Conservation (phyloP, 2,888 invertebrate genomes). For the Pandemis heparana region DNA sequence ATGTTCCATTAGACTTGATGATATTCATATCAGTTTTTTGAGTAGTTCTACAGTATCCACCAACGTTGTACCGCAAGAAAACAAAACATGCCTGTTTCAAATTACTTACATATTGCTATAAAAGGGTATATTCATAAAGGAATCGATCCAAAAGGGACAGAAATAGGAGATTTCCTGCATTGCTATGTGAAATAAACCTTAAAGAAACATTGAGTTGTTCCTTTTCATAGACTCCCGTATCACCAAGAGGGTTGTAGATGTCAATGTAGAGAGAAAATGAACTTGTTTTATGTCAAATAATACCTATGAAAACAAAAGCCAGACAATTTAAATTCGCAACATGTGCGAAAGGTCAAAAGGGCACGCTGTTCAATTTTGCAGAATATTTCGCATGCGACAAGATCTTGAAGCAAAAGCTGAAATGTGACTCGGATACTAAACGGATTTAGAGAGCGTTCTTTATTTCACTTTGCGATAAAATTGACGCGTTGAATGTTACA, state of each 20-base stretch:
- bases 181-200: no score
- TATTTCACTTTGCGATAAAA: slow-evolving; percentile 9
- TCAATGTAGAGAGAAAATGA: neutral
- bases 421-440: slow-evolving; percentile 35
- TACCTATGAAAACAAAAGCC: neutral
- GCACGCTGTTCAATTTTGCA: slow-evolving; percentile 32
- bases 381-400: slow-evolving; percentile 33
- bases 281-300: neutral
- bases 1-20: neutral
- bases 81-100: no score
- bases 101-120: no score
- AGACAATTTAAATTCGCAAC: slow-evolving; percentile 16
- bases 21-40: no score
- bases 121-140: no score
- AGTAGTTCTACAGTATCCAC: no score
- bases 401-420: slow-evolving; percentile 12
- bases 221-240: neutral
- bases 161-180: no score
- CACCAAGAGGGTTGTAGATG: neutral
- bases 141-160: no score
- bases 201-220: no score
- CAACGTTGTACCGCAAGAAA: no score
- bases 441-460: slow-evolving; percentile 21
- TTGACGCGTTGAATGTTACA: slow-evolving; percentile 10
- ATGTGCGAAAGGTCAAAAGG: slow-evolving; percentile 30